Evolutionary conservation across 2,113 vertebrate genomes (phyloP).

Genomic region (Poicephalus gulielmi): DNA sequence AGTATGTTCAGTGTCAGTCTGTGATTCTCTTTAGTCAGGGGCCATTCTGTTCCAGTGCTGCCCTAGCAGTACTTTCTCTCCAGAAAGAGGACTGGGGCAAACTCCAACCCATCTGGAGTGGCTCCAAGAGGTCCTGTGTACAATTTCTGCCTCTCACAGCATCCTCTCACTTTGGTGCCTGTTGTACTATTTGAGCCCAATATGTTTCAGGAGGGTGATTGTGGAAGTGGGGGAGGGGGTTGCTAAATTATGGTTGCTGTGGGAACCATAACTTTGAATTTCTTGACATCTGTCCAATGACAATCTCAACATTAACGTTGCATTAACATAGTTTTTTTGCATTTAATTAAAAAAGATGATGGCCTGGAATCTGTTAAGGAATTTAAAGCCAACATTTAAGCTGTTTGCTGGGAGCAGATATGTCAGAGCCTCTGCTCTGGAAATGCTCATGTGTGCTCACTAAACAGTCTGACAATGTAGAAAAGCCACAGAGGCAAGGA

Average conservation of each 20-base stretch:
- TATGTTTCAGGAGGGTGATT: slow-evolving; percentile 43
- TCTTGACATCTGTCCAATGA: slow-evolving; percentile 76
- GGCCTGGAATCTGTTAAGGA: slow-evolving; percentile 75
- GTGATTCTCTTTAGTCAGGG: neutral
- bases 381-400: slow-evolving; percentile 76
- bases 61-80: neutral
- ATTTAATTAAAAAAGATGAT: slow-evolving; percentile 78
- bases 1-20: no score
- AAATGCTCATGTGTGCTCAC: neutral
- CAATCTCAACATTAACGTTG: slow-evolving; percentile 75
- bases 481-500: neutral
- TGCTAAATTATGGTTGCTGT: slow-evolving; percentile 72
- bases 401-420: slow-evolving; percentile 65
- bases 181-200: slow-evolving; percentile 38
- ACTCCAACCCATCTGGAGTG: neutral
- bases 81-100: neutral
- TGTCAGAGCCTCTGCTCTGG: slow-evolving; percentile 67
- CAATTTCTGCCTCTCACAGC: neutral
- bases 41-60: neutral
- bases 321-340: slow-evolving; percentile 75
- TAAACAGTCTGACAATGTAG: slow-evolving; percentile 27
- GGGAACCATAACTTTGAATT: slow-evolving; percentile 75
- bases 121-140: accelerated
- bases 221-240: slow-evolving; percentile 49
- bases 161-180: neutral